phyloP scores from a whole-genome alignment of 2,797 vertebrate species.

The Todus mexicanus region DNA sequence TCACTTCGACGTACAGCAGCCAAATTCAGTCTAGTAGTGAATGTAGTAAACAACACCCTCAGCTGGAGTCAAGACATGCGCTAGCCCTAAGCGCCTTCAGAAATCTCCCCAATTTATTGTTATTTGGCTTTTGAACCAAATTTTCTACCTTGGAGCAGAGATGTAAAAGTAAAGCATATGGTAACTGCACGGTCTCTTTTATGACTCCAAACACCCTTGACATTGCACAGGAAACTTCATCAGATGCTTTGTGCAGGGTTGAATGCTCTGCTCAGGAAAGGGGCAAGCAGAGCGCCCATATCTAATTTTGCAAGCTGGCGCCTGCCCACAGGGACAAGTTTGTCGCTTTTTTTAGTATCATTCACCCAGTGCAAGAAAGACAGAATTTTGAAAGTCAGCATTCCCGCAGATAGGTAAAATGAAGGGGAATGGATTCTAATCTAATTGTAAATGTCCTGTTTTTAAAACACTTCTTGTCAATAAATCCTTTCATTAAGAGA shows the following conservation, averaged over 20 bases:
- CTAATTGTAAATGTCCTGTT: constrained; percentile 55
- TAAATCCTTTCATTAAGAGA: constrained; percentile 41
- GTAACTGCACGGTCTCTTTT: neutral
- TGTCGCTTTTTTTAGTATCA: constrained; percentile 32
- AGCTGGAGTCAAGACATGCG: neutral
- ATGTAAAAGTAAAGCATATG: neutral
- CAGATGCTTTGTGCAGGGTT: neutral
- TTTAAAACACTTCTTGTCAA: constrained; percentile 37
- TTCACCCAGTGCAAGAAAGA: neutral
- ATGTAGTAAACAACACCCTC: neutral
- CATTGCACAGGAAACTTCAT: neutral
- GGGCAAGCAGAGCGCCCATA: neutral
- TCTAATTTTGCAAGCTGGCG: constrained; percentile 26
- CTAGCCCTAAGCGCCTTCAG: neutral
- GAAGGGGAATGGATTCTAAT: constrained; percentile 59
- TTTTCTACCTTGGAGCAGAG: neutral
- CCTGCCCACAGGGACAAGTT: neutral
- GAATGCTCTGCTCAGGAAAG: neutral
- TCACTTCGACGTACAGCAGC: neutral
- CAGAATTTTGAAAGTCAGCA: constrained; percentile 41
- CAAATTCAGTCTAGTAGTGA: neutral
- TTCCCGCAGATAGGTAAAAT: constrained; percentile 37
- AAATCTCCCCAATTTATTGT: neutral
- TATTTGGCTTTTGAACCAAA: neutral
- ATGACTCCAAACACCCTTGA: neutral